A percentile compares a stretch with the other conserved stretches of the same genome.
phyloP scores from a whole-genome alignment of 2,113 vertebrate species.

The Malurus melanocephalus region DNA sequence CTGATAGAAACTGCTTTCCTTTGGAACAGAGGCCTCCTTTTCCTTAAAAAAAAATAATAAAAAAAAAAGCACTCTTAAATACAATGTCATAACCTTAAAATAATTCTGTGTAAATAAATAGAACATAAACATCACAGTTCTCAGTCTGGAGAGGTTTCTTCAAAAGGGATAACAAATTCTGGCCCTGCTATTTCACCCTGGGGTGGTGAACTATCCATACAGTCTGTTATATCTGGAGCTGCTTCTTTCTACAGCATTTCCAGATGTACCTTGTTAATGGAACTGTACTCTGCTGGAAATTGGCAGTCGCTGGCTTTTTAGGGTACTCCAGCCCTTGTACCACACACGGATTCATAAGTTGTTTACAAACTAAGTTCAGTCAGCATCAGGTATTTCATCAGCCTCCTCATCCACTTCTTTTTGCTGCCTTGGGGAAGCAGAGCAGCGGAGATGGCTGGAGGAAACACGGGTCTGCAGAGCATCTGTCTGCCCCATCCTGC shows the following conservation, averaged over 20 bases:
- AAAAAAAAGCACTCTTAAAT: background rate
- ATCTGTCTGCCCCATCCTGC: background rate
- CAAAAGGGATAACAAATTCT: background rate
- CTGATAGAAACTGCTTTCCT: background rate
- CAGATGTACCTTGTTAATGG: constrained; percentile 4
- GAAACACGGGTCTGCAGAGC: background rate
- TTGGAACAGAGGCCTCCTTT: background rate
- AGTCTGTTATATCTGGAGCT: background rate
- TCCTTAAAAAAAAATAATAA: too few relatives aligned
- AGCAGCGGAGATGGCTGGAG: background rate
- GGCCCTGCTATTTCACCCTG: background rate
- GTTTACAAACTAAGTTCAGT: background rate
- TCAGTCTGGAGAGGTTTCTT: background rate
- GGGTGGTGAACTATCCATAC: background rate
- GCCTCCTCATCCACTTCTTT: background rate
- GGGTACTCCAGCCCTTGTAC: background rate
- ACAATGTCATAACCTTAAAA: background rate
- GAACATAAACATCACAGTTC: background rate
- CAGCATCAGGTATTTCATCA: background rate
- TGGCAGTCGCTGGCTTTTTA: background rate
- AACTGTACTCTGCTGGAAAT: background rate
- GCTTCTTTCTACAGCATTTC: constrained; percentile 1
- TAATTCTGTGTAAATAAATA: constrained; percentile 51
- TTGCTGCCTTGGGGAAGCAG: background rate
- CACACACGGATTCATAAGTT: background rate